Percentiles rank a stretch among this genome's conserved stretches.
Conservation (phyloP, 2,888 invertebrate genomes). For the Aquatica leii region DNA sequence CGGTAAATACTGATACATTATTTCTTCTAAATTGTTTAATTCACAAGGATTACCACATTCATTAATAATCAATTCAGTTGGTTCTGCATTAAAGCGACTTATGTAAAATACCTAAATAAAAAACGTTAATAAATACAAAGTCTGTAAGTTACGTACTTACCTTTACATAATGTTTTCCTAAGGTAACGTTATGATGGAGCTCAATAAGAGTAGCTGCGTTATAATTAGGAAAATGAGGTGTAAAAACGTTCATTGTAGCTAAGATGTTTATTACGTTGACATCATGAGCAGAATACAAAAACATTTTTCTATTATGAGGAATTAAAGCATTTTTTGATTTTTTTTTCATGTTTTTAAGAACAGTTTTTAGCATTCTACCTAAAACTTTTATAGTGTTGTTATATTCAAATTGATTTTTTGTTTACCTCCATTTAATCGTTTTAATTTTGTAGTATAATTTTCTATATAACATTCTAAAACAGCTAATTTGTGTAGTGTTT, state of each 20-base stretch:
- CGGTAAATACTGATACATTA: slow-evolving; percentile 34
- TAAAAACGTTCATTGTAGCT: slow-evolving; percentile 43
- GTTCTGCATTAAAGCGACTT: slow-evolving; percentile 27
- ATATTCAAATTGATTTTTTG: background rate
- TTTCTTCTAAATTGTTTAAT: slow-evolving; percentile 32
- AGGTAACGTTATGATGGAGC: slow-evolving; percentile 39
- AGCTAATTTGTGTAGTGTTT: slow-evolving; percentile 53
- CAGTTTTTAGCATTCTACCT: slow-evolving; percentile 52
- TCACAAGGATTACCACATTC: slow-evolving; percentile 48
- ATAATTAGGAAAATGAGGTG: slow-evolving; percentile 52
- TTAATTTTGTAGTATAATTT: slow-evolving; percentile 55
- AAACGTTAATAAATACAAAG: background rate
- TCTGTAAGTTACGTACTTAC: slow-evolving; percentile 1
- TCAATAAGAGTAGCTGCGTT: slow-evolving; percentile 52
- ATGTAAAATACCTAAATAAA: slow-evolving; percentile 37
- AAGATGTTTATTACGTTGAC: slow-evolving; percentile 51
- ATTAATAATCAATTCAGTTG: slow-evolving; percentile 42
- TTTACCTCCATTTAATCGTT: slow-evolving; percentile 61
- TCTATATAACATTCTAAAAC: slow-evolving; percentile 59
- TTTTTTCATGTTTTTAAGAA: slow-evolving; percentile 50
- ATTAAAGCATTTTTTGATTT: slow-evolving; percentile 42
- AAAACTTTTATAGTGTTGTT: slow-evolving; percentile 18
- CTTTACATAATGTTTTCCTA: slow-evolving; percentile 8
- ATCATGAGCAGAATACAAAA: slow-evolving; percentile 55
- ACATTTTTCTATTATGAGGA: slow-evolving; percentile 49